Evolutionary conservation across 2,113 vertebrate genomes (phyloP), one percentile per base, ranked within the genome.

Genomic region (Coptodon rendalli): DNA sequence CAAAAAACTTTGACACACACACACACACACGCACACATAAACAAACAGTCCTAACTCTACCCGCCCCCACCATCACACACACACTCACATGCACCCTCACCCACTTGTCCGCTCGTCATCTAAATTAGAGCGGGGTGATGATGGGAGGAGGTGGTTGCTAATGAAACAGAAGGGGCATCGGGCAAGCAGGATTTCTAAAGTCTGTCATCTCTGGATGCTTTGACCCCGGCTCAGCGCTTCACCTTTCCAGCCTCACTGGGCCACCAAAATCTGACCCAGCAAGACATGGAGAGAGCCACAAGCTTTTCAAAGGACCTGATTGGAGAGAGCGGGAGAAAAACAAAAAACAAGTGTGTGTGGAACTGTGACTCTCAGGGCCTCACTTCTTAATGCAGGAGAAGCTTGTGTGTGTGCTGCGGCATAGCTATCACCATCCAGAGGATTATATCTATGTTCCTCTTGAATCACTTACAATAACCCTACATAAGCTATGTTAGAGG

Each of bases 121-220:
- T 83, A 95, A 94, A 93, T 90, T 79, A 90, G 90, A 81, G 90
- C 5, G 45, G 87, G 89, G 45, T 80, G 83, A 89, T 87, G 83
- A 86, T 89, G 78, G 88, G 87, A 88, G 86, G 91, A 80, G 88
- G 92, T 86, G 94, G 66, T 45, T n/a, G 87, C 80, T 96, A 95
- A 95, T 97, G 95, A 96, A 96, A 96, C 95, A 96, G 94, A 96
- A 95, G 95, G 95, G 95, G 94, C 94, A 86, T 91, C 5, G 5
- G 86, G 88, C 76, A 68, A 87, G 81, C 85, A 50, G 89, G 92
- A 92, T 86, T 91, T 91, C 88, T 53, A 59, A 89, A 93, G 86
- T 81, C 85, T 68, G 85, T 40, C 34, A 54, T 88, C 9, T 22
- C 71, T 52, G 89, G 80, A 79, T 80, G 83, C 92, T 89, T 90